Evolutionary conservation across 2,888 invertebrate species (phyloP).

Genomic region (Hirtodrosophila histrioides): DNA sequence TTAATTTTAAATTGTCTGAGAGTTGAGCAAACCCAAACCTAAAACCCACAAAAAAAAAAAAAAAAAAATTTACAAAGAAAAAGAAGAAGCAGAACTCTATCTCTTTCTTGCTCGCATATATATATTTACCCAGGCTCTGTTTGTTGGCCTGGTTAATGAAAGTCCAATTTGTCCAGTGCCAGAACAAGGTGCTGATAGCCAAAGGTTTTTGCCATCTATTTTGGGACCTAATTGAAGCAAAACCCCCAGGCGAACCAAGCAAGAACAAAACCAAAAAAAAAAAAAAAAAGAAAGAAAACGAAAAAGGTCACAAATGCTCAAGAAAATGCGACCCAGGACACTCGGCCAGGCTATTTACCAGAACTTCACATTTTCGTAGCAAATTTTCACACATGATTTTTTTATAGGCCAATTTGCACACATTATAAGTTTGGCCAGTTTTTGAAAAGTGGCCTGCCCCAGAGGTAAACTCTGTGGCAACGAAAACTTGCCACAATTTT

Average conservation of each 20-base stretch:
- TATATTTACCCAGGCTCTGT: conserved; percentile 43
- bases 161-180: conserved; percentile 60
- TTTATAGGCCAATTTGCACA: conserved; percentile 74
- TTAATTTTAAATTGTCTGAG: conserved; percentile 77
- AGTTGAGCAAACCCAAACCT: conserved; percentile 37
- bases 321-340: conserved; percentile 24
- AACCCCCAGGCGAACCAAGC: conserved; percentile 22
- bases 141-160: conserved; percentile 63
- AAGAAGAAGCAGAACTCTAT: too few relatives aligned
- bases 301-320: conserved; percentile 33
- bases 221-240: conserved; percentile 59
- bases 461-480: conserved; percentile 36
- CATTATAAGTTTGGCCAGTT: conserved; percentile 64
- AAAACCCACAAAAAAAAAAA: conserved; percentile 39
- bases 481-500: conserved; percentile 53
- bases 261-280: conserved; percentile 9
- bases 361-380: conserved; percentile 23
- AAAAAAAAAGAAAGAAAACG: too few relatives aligned
- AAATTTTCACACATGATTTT: conserved; percentile 73
- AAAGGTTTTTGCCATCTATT: conserved; percentile 50
- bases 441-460: conserved; percentile 50
- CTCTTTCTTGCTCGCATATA: neutral
- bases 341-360: conserved; percentile 9
- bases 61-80: neutral
- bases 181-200: conserved; percentile 65